Conservation (phyloP, 2,888 invertebrate species). For the Eristalis intricaria region DNA sequence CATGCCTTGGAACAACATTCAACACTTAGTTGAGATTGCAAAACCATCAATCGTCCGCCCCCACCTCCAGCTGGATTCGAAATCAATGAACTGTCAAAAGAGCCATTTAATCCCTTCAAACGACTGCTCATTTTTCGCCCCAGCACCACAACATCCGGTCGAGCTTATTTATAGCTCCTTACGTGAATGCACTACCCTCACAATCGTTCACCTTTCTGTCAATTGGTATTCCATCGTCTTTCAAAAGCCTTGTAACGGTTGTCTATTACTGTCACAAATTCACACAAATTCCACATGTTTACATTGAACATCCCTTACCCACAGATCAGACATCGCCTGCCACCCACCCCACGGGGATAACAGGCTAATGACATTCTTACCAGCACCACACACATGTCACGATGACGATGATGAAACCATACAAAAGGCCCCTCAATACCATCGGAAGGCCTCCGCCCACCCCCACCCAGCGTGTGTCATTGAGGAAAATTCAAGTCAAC, state of each 20-base stretch:
- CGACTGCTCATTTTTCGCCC: not conserved
- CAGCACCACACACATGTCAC: slow-evolving; percentile 33
- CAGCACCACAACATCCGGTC: not conserved
- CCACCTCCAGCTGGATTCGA: not conserved
- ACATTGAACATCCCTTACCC: slow-evolving; percentile 29
- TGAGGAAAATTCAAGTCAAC: slow-evolving; percentile 51
- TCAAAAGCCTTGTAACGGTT: slow-evolving; percentile 41
- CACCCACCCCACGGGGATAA: slow-evolving; percentile 29
- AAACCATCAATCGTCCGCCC: not conserved
- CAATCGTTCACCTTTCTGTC: slow-evolving; percentile 21
- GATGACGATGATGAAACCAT: slow-evolving; percentile 60
- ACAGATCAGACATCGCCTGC: not conserved
- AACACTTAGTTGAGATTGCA: not conserved
- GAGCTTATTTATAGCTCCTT: not conserved
- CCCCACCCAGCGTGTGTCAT: slow-evolving; percentile 44
- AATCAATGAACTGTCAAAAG: not conserved
- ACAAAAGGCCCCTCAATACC: slow-evolving; percentile 49
- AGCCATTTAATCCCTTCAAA: not conserved
- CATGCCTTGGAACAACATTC: not conserved
- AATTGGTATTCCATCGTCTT: slow-evolving; percentile 15
- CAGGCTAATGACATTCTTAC: slow-evolving; percentile 63
- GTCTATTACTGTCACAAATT: slow-evolving; percentile 43
- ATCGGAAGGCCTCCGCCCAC: too few relatives aligned
- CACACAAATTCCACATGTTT: slow-evolving; percentile 30
- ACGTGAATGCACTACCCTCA: not conserved